Percentiles rank a stretch among this genome's conserved stretches.
These are phyloP conservation scores for Gari tellinella DNA, from an alignment of 2,888 invertebrate genomes.

Conservation along the genomic window DNA sequence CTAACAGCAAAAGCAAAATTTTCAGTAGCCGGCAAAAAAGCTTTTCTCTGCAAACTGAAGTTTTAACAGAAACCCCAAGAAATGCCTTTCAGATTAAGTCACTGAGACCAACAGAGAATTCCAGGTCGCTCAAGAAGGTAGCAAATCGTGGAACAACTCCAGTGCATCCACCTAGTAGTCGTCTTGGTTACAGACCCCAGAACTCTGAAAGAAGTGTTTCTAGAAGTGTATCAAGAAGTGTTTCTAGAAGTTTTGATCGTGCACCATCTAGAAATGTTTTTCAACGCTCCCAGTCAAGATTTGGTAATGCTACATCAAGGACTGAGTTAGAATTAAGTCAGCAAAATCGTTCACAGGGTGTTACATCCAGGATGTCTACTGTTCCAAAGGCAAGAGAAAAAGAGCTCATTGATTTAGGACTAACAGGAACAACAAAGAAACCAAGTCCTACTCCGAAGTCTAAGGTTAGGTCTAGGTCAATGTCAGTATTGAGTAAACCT, in stretches of 20 bases:
- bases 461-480: conserved; percentile 31
- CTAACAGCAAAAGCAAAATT: conserved; percentile 37
- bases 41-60: conserved; percentile 37
- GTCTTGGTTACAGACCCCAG: conserved; percentile 4
- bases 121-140: conserved; percentile 61
- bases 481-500: conserved; percentile 33
- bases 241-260: conserved; percentile 36
- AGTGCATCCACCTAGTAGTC: not conserved
- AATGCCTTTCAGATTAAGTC: conserved; percentile 62
- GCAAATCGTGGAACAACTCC: conserved; percentile 49
- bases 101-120: conserved; percentile 61
- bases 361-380: conserved; percentile 36
- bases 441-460: conserved; percentile 4
- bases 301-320: conserved; percentile 36
- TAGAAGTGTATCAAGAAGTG: conserved; percentile 19
- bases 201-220: conserved; percentile 28
- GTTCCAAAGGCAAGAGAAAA: conserved; percentile 41
- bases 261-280: conserved; percentile 31
- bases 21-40: conserved; percentile 28
- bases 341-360: conserved; percentile 28
- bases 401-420: conserved; percentile 46
- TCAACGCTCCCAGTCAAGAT: conserved; percentile 28
- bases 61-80: conserved; percentile 33
- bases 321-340: conserved; percentile 46
- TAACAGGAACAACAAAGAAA: conserved; percentile 39